These are phyloP conservation scores for Enoplolaimus lenunculus DNA, from an alignment of 2,888 invertebrate genomes.

Conservation along the genomic window DNA sequence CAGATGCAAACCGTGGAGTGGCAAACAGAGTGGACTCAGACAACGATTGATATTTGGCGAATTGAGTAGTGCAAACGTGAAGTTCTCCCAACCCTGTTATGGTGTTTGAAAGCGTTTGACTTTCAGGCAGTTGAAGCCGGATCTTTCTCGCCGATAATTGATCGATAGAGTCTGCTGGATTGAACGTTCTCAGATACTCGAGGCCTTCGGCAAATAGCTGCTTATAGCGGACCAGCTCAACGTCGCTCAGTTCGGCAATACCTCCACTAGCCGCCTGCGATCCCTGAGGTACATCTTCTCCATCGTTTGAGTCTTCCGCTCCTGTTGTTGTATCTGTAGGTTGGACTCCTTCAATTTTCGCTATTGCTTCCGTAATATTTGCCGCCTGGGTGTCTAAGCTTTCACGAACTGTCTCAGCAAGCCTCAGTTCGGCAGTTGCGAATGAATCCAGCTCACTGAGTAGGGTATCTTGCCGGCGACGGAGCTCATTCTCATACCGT, in stretches of 20 bases:
- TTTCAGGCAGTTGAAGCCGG: constrained; percentile 59
- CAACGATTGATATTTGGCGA: not conserved
- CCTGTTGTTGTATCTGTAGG: not conserved
- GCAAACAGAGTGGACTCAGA: not conserved
- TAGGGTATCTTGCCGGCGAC: constrained; percentile 51
- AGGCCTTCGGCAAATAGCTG: constrained; percentile 88
- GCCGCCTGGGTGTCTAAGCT: constrained; percentile 76
- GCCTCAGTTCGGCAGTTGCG: constrained; percentile 67
- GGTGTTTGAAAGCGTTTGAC: constrained; percentile 60
- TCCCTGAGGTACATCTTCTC: constrained; percentile 86
- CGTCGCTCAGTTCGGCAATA: constrained; percentile 52
- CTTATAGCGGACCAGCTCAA: constrained; percentile 71
- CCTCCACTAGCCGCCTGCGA: constrained; percentile 54
- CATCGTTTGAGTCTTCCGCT: constrained; percentile 52
- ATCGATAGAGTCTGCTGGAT: constrained; percentile 55
- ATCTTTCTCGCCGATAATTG: constrained; percentile 38
- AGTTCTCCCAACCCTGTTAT: constrained; percentile 78
- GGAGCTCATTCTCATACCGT: constrained; percentile 38
- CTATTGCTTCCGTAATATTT: not conserved
- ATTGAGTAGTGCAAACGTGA: constrained; percentile 55
- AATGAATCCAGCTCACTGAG: constrained; percentile 61
- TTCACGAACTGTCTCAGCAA: constrained; percentile 64
- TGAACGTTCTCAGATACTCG: constrained; percentile 79
- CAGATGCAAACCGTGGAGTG: not conserved
- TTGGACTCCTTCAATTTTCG: not conserved